phyloP scores from a whole-genome alignment of 2,888 invertebrate species.

The Lasioglossum villosulum region DNA sequence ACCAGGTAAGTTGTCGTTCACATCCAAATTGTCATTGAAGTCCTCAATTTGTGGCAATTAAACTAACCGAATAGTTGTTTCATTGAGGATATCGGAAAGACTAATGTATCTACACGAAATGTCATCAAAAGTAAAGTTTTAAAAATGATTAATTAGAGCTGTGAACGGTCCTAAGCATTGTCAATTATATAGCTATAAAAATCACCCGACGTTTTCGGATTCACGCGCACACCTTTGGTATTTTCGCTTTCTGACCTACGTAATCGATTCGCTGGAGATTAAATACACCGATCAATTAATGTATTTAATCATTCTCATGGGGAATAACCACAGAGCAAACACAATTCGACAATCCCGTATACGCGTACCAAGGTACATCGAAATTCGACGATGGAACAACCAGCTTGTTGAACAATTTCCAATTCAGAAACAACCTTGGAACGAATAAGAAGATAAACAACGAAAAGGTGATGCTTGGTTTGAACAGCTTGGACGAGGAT shows the following conservation, averaged over 20 bases:
- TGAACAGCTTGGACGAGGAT: conserved; percentile 83
- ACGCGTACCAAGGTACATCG: conserved; percentile 88
- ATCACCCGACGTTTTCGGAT: no score
- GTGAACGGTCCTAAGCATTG: no score
- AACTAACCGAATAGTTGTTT: no score
- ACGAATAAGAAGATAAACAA: conserved; percentile 78
- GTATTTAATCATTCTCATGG: neutral
- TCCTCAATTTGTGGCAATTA: no score
- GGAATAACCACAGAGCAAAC: conserved; percentile 88
- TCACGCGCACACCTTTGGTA: no score
- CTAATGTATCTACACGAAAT: no score
- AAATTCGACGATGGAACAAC: conserved; percentile 83
- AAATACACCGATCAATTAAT: neutral
- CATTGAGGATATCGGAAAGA: no score
- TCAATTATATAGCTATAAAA: no score
- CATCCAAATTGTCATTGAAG: no score
- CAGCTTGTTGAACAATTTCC: conserved; percentile 84
- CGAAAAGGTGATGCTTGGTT: conserved; percentile 81
- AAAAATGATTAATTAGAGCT: no score
- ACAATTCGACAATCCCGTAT: conserved; percentile 97
- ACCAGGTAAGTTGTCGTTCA: conserved; percentile 86
- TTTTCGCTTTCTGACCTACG: neutral
- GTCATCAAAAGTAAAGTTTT: no score
- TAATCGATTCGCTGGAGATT: neutral
- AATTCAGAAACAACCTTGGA: conserved; percentile 81